phyloP scores from a whole-genome alignment of 2,888 invertebrate species.

The Hymenopus coronatus region DNA sequence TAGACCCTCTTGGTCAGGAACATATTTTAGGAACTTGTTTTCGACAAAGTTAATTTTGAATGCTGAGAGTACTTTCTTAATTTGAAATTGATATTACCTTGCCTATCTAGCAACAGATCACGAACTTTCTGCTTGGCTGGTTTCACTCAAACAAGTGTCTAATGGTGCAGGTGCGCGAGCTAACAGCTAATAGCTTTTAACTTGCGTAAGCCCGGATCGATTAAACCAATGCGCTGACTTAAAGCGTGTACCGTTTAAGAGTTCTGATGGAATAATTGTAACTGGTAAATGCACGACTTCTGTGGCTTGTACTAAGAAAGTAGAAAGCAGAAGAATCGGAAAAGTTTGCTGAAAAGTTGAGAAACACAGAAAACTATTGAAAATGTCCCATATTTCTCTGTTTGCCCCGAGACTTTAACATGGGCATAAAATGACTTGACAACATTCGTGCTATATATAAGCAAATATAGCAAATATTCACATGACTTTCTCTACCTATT shows the following conservation, averaged over 20 bases:
- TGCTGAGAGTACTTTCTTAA: not conserved
- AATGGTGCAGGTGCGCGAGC: not conserved
- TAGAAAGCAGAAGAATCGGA: no score
- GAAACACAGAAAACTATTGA: no score
- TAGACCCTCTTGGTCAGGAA: not conserved
- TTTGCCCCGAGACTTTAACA: no score
- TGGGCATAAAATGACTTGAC: no score
- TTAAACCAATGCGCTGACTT: not conserved
- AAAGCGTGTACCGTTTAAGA: not conserved
- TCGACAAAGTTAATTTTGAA: not conserved
- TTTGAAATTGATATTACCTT: not conserved
- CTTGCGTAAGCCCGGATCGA: not conserved
- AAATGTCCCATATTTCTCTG: no score
- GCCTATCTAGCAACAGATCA: not conserved
- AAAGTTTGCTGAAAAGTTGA: no score
- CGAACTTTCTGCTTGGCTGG: not conserved
- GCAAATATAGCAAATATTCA: no score
- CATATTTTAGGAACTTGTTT: not conserved
- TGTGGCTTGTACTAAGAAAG: not conserved
- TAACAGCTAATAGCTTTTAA: not conserved
- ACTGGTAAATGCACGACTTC: no score
- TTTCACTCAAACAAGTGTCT: not conserved
- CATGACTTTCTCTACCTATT: no score
- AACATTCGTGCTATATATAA: no score
- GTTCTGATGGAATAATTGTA: not conserved